Base-by-base conservation (phyloP, 2,797 vertebrate genomes). In the Halcyon smyrnensis region DNA sequence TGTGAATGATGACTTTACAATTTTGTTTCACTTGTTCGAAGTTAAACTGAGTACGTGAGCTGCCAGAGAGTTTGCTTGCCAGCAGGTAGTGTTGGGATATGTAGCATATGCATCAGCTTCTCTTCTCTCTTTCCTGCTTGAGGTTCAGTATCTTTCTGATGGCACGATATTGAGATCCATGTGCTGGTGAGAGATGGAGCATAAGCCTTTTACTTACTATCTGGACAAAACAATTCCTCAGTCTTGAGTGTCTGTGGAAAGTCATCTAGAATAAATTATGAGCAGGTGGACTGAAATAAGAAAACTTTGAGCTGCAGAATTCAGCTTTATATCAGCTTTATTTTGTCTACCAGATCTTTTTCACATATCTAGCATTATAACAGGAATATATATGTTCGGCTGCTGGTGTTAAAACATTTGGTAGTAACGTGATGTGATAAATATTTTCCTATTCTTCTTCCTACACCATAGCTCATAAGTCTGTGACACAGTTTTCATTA, bases 181-280 rank as follows among this genome's bases (percentile, higher is more conserved):
- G 28, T 82, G 32, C 51, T 25, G 77, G 17, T 0, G 0, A 85
- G n/a, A 51, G 30, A 25, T 53, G 8, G 54, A 79, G 10, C 63
- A 28, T 59, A 70, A 69, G 21, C 32, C 4, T 81, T 84, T 51
- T 74, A 16, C 28, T 9, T 68, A n/a, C 27, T 80, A 4, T 39
- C 68, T 90, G 62, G 34, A 51, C 27, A 65, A 81, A 77, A 81
- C 14, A 69, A 69, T 43, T 94, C 28, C 34, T 90, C 57, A 34
- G 57, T 94, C 83, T 67, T 95, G 91, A 95, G 79, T 88, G 91
- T 93, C 94, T 94, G 91, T 95, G 87, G 90, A 84, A 88, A 81
- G 80, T 45, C 53, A 88, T 78, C 73, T 65, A 17, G 14, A 64
- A 67, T 77, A 83, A 84, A 81, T 71, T 37, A 45, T 13, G 32